Evolutionary conservation across 2,113 vertebrate genomes (phyloP), one percentile per base, ranked within the genome.

Genomic region (Equus quagga): DNA sequence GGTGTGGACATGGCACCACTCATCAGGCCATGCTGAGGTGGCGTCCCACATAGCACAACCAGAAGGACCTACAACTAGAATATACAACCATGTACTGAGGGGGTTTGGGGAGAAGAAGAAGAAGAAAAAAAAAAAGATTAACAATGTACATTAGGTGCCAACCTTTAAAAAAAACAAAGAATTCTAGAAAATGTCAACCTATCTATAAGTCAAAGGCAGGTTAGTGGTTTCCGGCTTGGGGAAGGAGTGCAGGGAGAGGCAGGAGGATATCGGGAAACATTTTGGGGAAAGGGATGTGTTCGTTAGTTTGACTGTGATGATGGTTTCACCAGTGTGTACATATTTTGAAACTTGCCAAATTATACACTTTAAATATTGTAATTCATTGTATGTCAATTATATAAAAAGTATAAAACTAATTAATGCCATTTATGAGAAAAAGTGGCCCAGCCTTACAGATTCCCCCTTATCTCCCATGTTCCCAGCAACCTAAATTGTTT

Each of bases 291-390:
- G 75, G 36, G 10, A 49, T 70, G 11, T 62, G 21, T 91, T 88
- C 49, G 80, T 75, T 64, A 78, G 3, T 73, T 80, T 82, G n/a
- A 78, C 82, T 49, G 31, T 56, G 21, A n/a, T 56, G 15, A 49
- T 87, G 18, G 31, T 86, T 86, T 94, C 54, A 94, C 9, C 5
- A 19, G 9, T 80, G 5, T 26, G n/a, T 84, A 46, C 18, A 78
- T 89, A 84, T 62, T 94, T 97, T 72, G 65, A 81, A 87, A 93
- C 8, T 76, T 96, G 36, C 31, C 1, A 73, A 88, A 91, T 60
- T 79, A 2, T 65, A 72, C 31, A 72, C 21, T 83, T 91, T 83
- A 78, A 73, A 83, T 95, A 51, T 46, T 84, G 4, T 17, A 70
- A 60, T 72, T 94, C 24, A 49, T 56, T 83, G 15, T 51, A 84